These are phyloP conservation scores for Hydraecia micacea DNA, from an alignment of 2,888 invertebrate species.

Conservation along the genomic window DNA sequence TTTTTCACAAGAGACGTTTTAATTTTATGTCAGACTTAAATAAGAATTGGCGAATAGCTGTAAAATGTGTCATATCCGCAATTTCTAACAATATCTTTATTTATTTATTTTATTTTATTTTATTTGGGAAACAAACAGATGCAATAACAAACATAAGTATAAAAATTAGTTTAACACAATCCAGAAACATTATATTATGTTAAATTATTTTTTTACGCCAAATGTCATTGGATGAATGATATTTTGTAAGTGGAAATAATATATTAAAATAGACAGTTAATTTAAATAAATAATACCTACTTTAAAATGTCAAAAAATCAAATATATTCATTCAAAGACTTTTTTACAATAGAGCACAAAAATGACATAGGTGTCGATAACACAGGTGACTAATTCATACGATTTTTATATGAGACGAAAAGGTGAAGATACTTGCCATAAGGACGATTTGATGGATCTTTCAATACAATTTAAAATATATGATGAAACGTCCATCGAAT, in stretches of 20 bases:
- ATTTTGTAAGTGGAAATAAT: conserved; percentile 40
- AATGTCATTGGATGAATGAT: conserved; percentile 34
- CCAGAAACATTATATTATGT: too few species aligned
- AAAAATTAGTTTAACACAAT: too few species aligned
- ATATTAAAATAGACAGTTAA: conserved; percentile 40
- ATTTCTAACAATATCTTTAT: conserved; percentile 15
- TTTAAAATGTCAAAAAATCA: conserved; percentile 9
- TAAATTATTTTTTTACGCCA: conserved; percentile 32
- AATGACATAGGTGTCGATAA: conserved; percentile 1
- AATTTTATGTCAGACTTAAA: conserved; percentile 33
- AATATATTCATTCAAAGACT: conserved; percentile 13
- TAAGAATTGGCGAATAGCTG: conserved; percentile 44
- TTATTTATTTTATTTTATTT: too few species aligned
- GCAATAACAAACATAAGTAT: too few species aligned
- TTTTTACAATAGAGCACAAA: conserved; percentile 28
- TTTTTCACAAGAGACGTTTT: conserved; percentile 21
- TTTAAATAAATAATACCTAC: conserved; percentile 32
- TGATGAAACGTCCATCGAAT: not conserved
- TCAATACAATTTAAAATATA: not conserved
- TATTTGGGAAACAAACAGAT: too few species aligned
- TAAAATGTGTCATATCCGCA: conserved; percentile 39
- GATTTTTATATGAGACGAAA: not conserved
- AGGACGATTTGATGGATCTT: conserved; percentile 1
- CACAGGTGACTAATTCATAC: not conserved
- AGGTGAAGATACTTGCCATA: not conserved